Evolutionary conservation across 2,797 vertebrate species (phyloP).

Genomic region (Pipistrellus pygmaeus): DNA sequence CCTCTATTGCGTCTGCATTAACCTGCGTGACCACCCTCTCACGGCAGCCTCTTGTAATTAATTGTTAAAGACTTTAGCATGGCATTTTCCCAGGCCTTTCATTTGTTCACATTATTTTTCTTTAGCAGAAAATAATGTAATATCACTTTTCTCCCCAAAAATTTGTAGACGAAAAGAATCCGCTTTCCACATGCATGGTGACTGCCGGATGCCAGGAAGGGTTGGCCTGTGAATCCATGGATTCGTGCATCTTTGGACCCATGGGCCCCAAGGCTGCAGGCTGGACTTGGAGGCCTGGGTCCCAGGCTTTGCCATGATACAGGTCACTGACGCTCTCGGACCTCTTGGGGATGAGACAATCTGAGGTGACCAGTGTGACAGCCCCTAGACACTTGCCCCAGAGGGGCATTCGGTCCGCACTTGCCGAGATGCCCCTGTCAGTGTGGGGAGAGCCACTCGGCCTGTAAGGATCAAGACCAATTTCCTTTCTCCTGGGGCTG

Average conservation of each 20-base stretch:
- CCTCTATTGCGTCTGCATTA: fast-evolving
- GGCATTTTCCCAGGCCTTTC: background rate
- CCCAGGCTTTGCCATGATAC: fast-evolving
- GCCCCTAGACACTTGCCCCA: too few species aligned
- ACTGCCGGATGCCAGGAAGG: background rate
- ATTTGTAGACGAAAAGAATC: background rate
- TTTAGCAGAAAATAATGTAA: background rate
- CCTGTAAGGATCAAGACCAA: background rate
- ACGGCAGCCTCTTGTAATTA: fast-evolving
- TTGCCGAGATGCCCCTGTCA: fast-evolving
- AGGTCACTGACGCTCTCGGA: fast-evolving
- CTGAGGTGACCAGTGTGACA: background rate
- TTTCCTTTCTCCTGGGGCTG: background rate
- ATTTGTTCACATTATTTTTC: slow-evolving; percentile 33
- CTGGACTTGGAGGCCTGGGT: fast-evolving
- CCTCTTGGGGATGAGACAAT: background rate
- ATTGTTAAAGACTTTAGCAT: background rate
- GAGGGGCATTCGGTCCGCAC: too few species aligned
- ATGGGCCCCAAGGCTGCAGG: background rate
- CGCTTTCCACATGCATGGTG: background rate
- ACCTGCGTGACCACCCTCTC: fast-evolving
- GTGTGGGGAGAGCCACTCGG: fast-evolving
- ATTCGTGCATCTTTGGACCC: background rate
- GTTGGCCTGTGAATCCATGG: background rate
- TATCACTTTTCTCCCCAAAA: background rate